phyloP scores from a whole-genome alignment of 2,113 vertebrate genomes.

The Hystrix brachyura region DNA sequence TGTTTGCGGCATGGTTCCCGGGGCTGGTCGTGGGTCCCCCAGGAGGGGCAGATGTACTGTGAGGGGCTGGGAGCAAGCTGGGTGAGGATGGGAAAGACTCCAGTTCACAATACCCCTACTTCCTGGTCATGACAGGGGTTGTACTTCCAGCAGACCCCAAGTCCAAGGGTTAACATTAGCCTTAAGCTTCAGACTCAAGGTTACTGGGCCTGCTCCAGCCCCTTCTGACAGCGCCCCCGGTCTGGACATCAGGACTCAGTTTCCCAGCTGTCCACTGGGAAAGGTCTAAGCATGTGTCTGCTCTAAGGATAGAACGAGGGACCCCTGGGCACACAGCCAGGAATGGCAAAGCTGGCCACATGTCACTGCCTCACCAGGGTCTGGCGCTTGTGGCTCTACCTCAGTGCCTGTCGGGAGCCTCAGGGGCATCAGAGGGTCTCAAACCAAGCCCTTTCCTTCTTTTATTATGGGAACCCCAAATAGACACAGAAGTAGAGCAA shows the following conservation, averaged over 20 bases:
- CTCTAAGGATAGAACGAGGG: neutral
- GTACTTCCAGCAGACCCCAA: neutral
- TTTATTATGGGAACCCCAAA: neutral
- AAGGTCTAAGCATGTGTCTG: neutral
- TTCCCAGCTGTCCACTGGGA: neutral
- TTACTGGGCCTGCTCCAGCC: neutral
- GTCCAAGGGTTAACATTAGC: neutral
- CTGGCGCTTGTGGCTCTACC: neutral
- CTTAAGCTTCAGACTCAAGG: neutral
- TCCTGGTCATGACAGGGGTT: too few species aligned
- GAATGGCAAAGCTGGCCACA: too few species aligned
- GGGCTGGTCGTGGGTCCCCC: neutral
- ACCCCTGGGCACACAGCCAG: neutral
- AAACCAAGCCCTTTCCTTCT: neutral
- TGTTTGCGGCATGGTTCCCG: neutral
- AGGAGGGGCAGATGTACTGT: neutral
- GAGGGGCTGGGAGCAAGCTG: neutral
- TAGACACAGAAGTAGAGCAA: neutral
- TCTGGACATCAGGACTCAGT: neutral
- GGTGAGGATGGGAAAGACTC: neutral
- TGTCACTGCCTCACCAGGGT: neutral
- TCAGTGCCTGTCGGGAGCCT: neutral
- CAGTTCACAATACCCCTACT: accelerated
- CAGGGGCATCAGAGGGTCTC: neutral
- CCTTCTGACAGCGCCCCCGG: neutral